Conservation (phyloP, 2,113 vertebrate genomes). For the Hassar affinis region DNA sequence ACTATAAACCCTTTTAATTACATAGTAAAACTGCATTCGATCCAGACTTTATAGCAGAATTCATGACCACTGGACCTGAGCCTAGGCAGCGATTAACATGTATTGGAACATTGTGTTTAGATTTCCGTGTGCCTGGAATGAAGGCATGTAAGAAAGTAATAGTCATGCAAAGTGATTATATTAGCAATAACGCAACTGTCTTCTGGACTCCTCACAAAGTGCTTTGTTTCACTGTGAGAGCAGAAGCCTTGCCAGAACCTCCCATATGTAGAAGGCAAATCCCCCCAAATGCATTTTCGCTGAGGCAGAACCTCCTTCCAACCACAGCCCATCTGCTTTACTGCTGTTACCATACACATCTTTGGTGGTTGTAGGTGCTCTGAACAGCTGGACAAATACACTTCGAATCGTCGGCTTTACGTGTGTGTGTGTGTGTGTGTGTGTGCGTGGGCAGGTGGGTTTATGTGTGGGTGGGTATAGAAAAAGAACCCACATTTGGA, state of each 20-base stretch:
- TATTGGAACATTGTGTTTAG: conserved; percentile 1
- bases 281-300: conserved; percentile 10
- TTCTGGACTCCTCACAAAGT: neutral
- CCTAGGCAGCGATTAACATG: conserved; percentile 9
- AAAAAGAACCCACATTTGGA: conserved; percentile 24
- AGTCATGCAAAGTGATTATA: neutral
- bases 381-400: conserved; percentile 33
- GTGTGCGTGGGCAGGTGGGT: neutral
- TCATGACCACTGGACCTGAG: conserved; percentile 17
- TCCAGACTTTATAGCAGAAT: conserved; percentile 4
- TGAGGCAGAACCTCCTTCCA: conserved; percentile 15
- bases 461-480: neutral
- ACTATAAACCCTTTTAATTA: conserved; percentile 20
- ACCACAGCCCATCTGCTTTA: conserved; percentile 32
- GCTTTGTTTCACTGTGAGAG: neutral
- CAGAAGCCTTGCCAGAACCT: neutral
- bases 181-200: neutral
- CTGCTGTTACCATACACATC: conserved; percentile 2
- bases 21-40: conserved; percentile 19
- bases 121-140: neutral
- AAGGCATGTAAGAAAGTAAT: neutral
- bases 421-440: conserved; percentile 32
- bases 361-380: conserved; percentile 30
- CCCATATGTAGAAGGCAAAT: conserved; percentile 1
- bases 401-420: conserved; percentile 6